phyloP scores from a whole-genome alignment of 1,140 invertebrate genomes.

The Neomicropteryx cornuta region DNA sequence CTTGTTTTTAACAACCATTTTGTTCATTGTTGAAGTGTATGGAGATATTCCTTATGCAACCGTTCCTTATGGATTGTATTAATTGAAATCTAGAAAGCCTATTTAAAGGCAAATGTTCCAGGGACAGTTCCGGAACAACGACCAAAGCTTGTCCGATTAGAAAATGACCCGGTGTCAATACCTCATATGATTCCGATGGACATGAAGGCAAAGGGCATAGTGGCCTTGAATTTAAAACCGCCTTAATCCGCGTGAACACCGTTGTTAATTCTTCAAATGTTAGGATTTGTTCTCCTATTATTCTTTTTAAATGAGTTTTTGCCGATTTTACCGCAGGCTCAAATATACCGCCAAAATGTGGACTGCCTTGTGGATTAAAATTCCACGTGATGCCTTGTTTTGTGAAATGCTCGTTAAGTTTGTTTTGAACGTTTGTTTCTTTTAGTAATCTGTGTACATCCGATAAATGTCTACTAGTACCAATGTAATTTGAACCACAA shows the following conservation, averaged over 20 bases:
- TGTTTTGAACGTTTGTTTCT: constrained; percentile 6
- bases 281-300: constrained; percentile 9
- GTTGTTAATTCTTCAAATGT: constrained; percentile 15
- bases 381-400: constrained; percentile 10
- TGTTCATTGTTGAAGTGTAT: constrained; percentile 14
- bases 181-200: background rate
- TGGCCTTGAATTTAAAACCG: constrained; percentile 21
- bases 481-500: constrained; percentile 27
- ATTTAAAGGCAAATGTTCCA: constrained; percentile 3
- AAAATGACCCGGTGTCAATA: constrained; percentile 15
- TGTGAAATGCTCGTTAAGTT: constrained; percentile 5
- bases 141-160: constrained; percentile 11
- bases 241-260: constrained; percentile 14
- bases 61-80: constrained; percentile 15
- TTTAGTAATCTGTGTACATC: constrained; percentile 9
- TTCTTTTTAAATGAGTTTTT: constrained; percentile 17
- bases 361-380: constrained; percentile 5
- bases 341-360: constrained; percentile 16
- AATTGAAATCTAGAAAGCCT: constrained; percentile 16
- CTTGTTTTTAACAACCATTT: constrained; percentile 14
- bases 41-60: constrained; percentile 20
- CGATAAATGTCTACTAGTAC: constrained; percentile 14
- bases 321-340: constrained; percentile 22
- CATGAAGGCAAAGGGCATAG: constrained; percentile 15
- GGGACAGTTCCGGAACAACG: background rate